Base-by-base conservation (phyloP, 2,888 invertebrate species). In the Glaucopsyche alexis region DNA sequence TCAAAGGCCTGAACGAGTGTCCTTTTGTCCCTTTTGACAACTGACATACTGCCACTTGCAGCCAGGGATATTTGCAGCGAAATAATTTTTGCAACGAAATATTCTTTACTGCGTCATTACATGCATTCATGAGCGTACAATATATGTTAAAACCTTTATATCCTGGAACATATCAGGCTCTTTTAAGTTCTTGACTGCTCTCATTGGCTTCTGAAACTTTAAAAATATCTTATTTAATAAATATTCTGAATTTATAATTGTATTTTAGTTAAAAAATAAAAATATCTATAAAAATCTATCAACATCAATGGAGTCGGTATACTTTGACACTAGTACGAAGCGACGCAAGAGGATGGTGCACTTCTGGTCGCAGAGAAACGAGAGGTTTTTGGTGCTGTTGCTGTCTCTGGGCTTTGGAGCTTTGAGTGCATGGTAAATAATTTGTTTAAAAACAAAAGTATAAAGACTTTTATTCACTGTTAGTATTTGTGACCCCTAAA, bases 301-400 rank as follows among this genome's bases (percentile, higher is more conserved):
- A 0, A 78, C 77, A 29, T 81, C 89, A 0, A 90, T 86, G 85
- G 81, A 86, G 64, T 85, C 88, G 0, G 81, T 82, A 0, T 78
- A 82, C 76, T 90, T 90, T 69, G 88, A 90, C 77, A 82, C 81
- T 1, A 80, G 85, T 2, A 89, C 87, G 1, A 71, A 76, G 2
- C 78, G 78, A 60, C 79, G 90, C 13, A 81, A 77, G 40, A 76
- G 79, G 29, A 71, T 90, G 45, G 80, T 89, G 0, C 74, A 81
- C 0, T 82, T 79, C 60, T 91, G 89, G 89, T 78, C 81, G 2
- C 79, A 77, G 45, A 83, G 78, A 50, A 89, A 85, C 64, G 83
- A 85, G 50, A 83, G 76, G 74, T 89, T 86, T 77, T 79, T 89
- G 55, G 88, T 84, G 72, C 47, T 89, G 2, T 60, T 90, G 2